These are phyloP conservation scores for Pherbina coryleti DNA, from an alignment of 2,888 invertebrate genomes.

Conservation along the genomic window DNA sequence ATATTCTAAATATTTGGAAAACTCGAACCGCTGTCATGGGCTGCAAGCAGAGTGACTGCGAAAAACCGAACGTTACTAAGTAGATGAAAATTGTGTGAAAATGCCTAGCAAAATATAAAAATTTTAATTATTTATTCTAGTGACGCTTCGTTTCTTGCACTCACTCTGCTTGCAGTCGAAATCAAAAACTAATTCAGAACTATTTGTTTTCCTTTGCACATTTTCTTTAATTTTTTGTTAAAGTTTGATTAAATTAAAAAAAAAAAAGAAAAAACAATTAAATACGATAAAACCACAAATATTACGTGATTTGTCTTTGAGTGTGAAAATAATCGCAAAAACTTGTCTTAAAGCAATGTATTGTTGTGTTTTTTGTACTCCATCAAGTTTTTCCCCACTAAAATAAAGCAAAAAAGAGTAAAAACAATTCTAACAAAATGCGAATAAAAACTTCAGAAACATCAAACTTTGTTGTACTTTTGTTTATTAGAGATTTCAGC, in stretches of 20 bases:
- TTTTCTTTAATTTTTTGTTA: neutral
- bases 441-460: conserved; percentile 54
- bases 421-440: conserved; percentile 59
- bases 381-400: conserved; percentile 60
- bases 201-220: neutral
- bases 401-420: conserved; percentile 50
- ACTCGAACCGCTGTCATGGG: too few species aligned
- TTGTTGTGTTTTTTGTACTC: conserved; percentile 57
- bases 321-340: conserved; percentile 15
- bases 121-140: too few species aligned
- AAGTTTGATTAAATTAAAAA: neutral
- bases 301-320: neutral
- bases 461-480: conserved; percentile 25
- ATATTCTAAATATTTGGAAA: too few species aligned
- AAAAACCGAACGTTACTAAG: neutral
- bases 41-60: neutral
- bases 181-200: neutral
- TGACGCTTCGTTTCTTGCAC: neutral
- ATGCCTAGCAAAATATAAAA: neutral
- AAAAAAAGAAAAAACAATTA: neutral
- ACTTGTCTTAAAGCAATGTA: conserved; percentile 32
- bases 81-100: neutral
- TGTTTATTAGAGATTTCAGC: neutral
- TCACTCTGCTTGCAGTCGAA: neutral
- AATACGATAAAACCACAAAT: neutral